These are phyloP conservation scores for Ferrisia virgata DNA, from an alignment of 2,888 invertebrate genomes.

Conservation along the genomic window DNA sequence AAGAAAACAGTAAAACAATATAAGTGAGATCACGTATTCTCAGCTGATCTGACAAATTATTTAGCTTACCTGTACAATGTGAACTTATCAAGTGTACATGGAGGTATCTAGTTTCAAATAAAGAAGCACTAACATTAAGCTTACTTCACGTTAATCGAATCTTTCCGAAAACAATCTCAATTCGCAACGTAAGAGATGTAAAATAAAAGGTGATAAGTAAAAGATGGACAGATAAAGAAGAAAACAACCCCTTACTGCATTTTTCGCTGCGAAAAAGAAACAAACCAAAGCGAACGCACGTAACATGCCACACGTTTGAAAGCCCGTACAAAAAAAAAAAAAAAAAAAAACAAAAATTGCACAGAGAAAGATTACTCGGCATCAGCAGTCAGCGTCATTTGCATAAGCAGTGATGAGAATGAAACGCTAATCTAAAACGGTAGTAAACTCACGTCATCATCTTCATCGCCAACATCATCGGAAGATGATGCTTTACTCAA, in stretches of 20 bases:
- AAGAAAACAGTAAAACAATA: too few relatives aligned
- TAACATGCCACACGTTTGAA: neutral
- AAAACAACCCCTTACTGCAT: neutral
- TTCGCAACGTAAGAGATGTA: too few relatives aligned
- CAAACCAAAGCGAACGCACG: neutral
- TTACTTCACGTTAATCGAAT: too few relatives aligned
- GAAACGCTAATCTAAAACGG: neutral
- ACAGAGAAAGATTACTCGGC: neutral
- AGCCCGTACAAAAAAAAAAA: neutral
- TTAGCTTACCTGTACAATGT: too few relatives aligned
- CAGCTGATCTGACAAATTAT: too few relatives aligned
- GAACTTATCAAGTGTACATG: too few relatives aligned
- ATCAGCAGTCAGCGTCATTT: neutral
- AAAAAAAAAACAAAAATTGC: too few relatives aligned
- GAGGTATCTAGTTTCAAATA: too few relatives aligned
- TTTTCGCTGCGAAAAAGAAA: neutral
- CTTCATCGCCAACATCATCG: conserved; percentile 32
- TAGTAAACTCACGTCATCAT: conserved; percentile 36
- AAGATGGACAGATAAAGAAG: neutral
- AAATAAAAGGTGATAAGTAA: neutral
- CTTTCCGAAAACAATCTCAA: too few relatives aligned
- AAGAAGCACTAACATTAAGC: too few relatives aligned
- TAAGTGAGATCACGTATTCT: too few relatives aligned
- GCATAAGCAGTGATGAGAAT: neutral
- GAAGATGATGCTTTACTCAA: conserved; percentile 31